phyloP scores from a whole-genome alignment of 2,888 invertebrate genomes.

The Machimus rusticus region DNA sequence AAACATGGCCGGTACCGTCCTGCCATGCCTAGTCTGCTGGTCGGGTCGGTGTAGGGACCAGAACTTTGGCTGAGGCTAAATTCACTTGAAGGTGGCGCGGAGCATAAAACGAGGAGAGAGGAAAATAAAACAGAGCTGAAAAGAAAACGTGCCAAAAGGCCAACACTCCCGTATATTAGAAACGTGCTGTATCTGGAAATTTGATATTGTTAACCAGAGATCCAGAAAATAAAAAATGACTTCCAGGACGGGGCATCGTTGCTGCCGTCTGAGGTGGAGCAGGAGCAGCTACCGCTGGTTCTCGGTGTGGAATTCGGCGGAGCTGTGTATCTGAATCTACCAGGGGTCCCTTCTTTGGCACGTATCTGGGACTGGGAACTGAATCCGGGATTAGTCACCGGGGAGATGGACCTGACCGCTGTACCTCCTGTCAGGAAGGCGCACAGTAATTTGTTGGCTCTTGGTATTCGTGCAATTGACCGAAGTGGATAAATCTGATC shows the following conservation, averaged over 20 bases:
- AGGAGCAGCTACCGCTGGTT: not conserved
- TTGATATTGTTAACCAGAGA: conserved; percentile 51
- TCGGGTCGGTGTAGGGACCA: not conserved
- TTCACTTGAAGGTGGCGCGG: not conserved
- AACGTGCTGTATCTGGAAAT: conserved; percentile 60
- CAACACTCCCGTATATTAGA: conserved; percentile 55
- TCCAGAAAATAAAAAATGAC: conserved; percentile 41
- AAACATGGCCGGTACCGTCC: not conserved
- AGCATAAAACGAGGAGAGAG: conserved; percentile 22
- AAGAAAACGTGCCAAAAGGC: conserved; percentile 48
- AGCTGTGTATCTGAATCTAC: not conserved
- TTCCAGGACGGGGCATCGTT: conserved; percentile 22
- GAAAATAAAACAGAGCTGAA: conserved; percentile 43
- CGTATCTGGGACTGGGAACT: conserved; percentile 15
- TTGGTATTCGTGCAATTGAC: conserved; percentile 40
- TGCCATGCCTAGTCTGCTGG: not conserved
- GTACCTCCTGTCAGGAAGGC: conserved; percentile 32
- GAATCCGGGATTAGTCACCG: conserved; percentile 29
- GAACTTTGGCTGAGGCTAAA: not conserved
- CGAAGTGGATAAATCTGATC: conserved; percentile 40
- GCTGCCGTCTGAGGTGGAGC: not conserved
- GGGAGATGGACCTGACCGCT: conserved; percentile 24
- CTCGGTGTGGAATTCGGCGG: conserved; percentile 25
- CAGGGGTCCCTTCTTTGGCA: not conserved
- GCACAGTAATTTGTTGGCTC: conserved; percentile 30